phyloP scores from a whole-genome alignment of 2,113 vertebrate species.

The Sprattus sprattus region DNA sequence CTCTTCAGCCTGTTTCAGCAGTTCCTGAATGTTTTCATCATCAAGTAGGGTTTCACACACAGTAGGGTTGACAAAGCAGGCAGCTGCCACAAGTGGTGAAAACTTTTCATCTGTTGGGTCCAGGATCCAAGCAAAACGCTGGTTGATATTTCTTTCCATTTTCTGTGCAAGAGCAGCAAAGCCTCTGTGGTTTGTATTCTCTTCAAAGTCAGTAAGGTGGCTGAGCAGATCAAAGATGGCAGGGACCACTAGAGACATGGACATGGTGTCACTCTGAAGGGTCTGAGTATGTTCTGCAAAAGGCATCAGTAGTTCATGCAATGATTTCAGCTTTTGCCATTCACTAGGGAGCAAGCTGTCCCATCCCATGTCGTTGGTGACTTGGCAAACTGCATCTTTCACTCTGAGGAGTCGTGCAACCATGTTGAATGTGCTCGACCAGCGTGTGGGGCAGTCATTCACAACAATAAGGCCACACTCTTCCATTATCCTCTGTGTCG shows the following conservation, averaged over 20 bases:
- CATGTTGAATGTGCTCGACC: constrained; percentile 38
- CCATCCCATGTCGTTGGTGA: constrained; percentile 34
- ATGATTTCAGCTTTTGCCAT: constrained; percentile 37
- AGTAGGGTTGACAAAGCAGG: constrained; percentile 29
- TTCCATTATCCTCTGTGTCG: constrained; percentile 32
- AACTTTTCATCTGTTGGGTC: neutral
- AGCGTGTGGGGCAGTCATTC: constrained; percentile 38
- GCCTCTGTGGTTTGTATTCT: constrained; percentile 23
- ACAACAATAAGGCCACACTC: constrained; percentile 36
- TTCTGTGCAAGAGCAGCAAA: constrained; percentile 32
- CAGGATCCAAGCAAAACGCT: constrained; percentile 20
- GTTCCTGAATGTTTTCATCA: constrained; percentile 18
- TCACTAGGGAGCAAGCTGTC: constrained; percentile 35
- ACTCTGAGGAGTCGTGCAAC: constrained; percentile 24
- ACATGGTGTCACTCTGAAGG: constrained; percentile 36
- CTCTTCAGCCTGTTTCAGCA: constrained; percentile 27
- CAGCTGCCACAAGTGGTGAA: constrained; percentile 22
- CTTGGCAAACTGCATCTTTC: constrained; percentile 18
- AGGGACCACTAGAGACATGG: constrained; percentile 31
- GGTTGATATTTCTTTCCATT: neutral
- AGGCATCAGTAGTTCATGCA: constrained; percentile 31
- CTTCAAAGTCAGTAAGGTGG: constrained; percentile 21
- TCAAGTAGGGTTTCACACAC: constrained; percentile 24
- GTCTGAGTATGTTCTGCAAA: constrained; percentile 41
- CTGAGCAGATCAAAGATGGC: too few species aligned